Evolutionary conservation across 2,113 vertebrate genomes (phyloP).

Genomic region (Laticauda colubrina): DNA sequence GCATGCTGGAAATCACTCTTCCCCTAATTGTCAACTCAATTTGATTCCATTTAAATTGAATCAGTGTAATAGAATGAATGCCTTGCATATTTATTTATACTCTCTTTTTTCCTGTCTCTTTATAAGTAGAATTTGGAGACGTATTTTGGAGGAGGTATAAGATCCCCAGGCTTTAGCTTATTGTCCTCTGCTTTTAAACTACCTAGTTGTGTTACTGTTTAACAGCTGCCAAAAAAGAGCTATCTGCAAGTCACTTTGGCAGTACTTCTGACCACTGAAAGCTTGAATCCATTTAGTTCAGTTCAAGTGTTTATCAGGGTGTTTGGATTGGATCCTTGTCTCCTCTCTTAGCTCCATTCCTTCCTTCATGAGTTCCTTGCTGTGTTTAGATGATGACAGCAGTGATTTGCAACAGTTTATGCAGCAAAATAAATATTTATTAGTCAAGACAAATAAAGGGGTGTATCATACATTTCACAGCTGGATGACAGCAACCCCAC

Average conservation of each 20-base stretch:
- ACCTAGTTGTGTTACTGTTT: background rate
- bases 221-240: background rate
- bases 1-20: background rate
- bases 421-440: slow-evolving; percentile 18
- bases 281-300: slow-evolving; percentile 5
- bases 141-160: background rate
- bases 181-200: background rate
- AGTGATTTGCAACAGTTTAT: slow-evolving; percentile 4
- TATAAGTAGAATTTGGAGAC: background rate
- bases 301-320: background rate
- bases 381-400: slow-evolving; percentile 18
- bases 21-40: background rate
- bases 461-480: background rate
- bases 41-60: background rate
- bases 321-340: background rate
- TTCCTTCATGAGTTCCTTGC: background rate
- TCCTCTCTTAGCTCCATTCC: background rate
- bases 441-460: background rate
- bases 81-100: background rate
- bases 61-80: background rate
- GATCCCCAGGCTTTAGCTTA: background rate
- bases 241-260: background rate
- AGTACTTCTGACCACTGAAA: background rate
- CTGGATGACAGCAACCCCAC: background rate
- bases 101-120: background rate